Conservation (phyloP, 2,888 invertebrate genomes). For the Plagiodera versicolora region DNA sequence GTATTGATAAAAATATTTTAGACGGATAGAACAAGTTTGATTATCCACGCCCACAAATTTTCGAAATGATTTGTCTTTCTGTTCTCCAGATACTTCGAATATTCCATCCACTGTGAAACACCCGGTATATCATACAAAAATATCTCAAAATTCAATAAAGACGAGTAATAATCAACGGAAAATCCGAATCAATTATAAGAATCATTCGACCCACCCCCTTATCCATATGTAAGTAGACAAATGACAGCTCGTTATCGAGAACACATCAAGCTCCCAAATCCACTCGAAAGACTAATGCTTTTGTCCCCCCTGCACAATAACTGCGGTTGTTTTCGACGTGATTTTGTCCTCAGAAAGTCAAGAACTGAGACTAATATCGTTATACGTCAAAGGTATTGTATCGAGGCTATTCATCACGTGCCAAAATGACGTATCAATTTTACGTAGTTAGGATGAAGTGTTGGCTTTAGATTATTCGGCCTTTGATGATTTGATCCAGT, state of each 20-base stretch:
- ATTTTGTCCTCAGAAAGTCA: conserved; percentile 27
- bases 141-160: too few species aligned
- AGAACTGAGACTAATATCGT: conserved; percentile 36
- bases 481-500: too few species aligned
- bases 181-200: not conserved
- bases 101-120: too few species aligned
- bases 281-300: conserved; percentile 9
- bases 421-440: conserved; percentile 26
- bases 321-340: conserved; percentile 14
- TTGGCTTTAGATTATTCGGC: too few species aligned
- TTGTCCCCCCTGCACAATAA: conserved; percentile 12
- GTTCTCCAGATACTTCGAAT: too few species aligned
- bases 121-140: too few species aligned
- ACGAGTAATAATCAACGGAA: too few species aligned
- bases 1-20: too few species aligned
- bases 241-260: not conserved
- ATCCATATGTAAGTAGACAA: not conserved
- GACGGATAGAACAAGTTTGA: too few species aligned
- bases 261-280: not conserved
- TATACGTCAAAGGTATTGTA: conserved; percentile 23
- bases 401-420: conserved; percentile 26
- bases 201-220: not conserved
- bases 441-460: conserved; percentile 22
- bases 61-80: too few species aligned
- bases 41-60: too few species aligned